Evolutionary conservation across 2,113 vertebrate species (phyloP).

Genomic region (Stomatorhinus ivindoensis): DNA sequence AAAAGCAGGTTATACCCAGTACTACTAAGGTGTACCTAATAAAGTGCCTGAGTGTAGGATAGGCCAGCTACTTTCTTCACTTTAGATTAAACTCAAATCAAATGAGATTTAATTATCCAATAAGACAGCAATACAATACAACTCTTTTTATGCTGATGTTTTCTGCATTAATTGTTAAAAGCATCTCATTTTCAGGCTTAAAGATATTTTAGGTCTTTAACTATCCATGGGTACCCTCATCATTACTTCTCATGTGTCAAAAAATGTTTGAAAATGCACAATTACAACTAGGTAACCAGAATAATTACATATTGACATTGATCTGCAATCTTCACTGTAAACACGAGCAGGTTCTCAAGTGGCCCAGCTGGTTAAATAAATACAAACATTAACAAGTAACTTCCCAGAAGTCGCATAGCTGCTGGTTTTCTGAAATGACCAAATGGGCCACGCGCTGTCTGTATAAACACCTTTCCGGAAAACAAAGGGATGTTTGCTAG

Average conservation of each 20-base stretch:
- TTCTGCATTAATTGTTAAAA: background rate
- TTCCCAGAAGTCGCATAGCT: background rate
- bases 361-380: background rate
- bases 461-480: constrained; percentile 22
- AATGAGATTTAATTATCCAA: background rate
- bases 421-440: background rate
- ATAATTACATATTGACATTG: background rate
- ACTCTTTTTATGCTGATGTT: background rate
- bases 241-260: background rate
- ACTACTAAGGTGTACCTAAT: background rate
- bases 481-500: constrained; percentile 8
- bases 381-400: background rate
- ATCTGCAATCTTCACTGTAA: background rate
- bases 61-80: background rate
- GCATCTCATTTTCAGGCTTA: background rate
- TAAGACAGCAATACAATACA: too few species aligned
- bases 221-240: background rate
- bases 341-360: background rate
- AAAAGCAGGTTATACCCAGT: background rate
- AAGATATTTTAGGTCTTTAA: background rate
- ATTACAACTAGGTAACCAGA: background rate
- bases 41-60: background rate
- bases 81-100: background rate
- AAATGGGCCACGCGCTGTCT: background rate
- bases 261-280: background rate